Conservation (phyloP, 1,140 invertebrate species). For the Uloborus diversus region DNA sequence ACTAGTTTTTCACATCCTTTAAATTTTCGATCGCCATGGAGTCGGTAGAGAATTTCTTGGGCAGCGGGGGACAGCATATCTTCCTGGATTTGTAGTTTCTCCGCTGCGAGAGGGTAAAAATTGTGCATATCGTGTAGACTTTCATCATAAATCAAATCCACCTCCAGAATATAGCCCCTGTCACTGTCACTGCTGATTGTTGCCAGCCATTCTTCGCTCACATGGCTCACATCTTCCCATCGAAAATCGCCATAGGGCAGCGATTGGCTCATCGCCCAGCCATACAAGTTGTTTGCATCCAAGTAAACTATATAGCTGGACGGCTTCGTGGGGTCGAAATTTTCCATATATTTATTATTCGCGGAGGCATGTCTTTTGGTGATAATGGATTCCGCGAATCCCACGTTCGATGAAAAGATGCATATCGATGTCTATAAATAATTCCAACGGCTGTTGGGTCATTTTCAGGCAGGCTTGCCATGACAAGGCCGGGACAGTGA, state of each 20-base stretch:
- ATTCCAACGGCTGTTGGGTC: not conserved
- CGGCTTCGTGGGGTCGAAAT: not conserved
- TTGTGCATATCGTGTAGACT: not conserved
- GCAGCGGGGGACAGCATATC: not conserved
- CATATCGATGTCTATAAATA: not conserved
- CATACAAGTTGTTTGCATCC: too few relatives aligned
- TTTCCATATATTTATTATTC: not conserved
- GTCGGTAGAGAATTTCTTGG: not conserved
- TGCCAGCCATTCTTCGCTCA: not conserved
- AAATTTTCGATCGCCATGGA: not conserved
- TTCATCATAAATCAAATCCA: not conserved
- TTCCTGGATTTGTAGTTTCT: not conserved
- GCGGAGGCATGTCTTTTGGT: not conserved
- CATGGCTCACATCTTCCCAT: too few relatives aligned
- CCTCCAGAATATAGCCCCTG: not conserved
- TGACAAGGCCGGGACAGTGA: not conserved
- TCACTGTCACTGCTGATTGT: not conserved
- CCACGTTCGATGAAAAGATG: not conserved
- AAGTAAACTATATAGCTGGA: not conserved
- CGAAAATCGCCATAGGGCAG: too few relatives aligned
- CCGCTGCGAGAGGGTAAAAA: not conserved
- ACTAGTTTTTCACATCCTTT: too few relatives aligned
- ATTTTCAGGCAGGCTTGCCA: not conserved
- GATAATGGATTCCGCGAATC: not conserved
- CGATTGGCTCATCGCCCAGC: too few relatives aligned